Evolutionary conservation across 2,888 invertebrate genomes (phyloP).

Genomic region (Conops quadrifasciatus): DNA sequence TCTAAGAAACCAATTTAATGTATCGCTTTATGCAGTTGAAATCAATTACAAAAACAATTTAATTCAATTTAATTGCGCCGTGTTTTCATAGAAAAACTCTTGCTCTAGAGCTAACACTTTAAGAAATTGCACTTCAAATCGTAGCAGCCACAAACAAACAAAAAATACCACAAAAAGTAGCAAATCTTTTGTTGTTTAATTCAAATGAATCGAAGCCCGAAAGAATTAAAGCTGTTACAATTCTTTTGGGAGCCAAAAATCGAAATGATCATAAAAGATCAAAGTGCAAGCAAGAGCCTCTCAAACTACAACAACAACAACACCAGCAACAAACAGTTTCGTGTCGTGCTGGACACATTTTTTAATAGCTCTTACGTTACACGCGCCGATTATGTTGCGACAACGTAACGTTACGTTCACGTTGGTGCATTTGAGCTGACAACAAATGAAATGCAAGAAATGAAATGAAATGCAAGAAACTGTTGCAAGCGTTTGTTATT

Average conservation of each 20-base stretch:
- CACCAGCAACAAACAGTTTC: neutral
- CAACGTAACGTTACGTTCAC: no score
- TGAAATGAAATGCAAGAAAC: neutral
- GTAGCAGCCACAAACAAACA: neutral
- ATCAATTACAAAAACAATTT: no score
- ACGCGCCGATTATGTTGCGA: neutral
- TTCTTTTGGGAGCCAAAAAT: no score
- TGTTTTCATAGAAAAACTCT: no score
- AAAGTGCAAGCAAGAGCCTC: slow-evolving; percentile 1
- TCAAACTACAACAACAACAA: neutral
- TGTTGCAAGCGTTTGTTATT: neutral
- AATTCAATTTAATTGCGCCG: no score
- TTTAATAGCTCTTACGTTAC: neutral
- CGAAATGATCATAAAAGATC: neutral
- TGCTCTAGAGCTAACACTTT: neutral
- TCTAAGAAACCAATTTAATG: no score
- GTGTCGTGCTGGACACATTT: neutral
- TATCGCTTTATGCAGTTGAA: no score
- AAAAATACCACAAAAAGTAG: no score
- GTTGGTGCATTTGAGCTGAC: neutral
- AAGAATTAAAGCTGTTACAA: no score
- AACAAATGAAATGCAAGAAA: slow-evolving; percentile 9
- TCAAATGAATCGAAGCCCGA: no score
- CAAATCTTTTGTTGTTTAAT: no score
- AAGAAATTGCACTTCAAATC: neutral